phyloP scores from a whole-genome alignment of 2,888 invertebrate species.

The Thymelicus sylvestris region DNA sequence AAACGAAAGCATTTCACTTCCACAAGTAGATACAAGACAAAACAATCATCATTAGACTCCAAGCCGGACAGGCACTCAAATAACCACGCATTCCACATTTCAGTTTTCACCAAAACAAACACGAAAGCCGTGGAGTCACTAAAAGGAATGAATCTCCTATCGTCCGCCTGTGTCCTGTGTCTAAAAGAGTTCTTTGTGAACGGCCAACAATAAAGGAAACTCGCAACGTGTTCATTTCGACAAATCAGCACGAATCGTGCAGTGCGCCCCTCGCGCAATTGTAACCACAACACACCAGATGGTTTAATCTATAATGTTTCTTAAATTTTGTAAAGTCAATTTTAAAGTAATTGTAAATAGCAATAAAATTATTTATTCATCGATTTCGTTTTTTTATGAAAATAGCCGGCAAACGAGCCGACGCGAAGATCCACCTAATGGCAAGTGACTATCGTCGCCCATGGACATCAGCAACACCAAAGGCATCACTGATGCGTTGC shows the following conservation, averaged over 20 bases:
- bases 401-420: too few relatives aligned
- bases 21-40: neutral
- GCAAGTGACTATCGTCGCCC: too few relatives aligned
- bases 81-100: conserved; percentile 18
- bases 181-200: conserved; percentile 37
- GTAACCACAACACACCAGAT: neutral
- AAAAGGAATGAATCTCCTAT: conserved; percentile 36
- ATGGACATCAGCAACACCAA: too few relatives aligned
- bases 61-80: conserved; percentile 19
- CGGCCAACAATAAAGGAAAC: conserved; percentile 30
- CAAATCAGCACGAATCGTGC: conserved; percentile 32
- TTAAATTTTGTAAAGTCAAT: too few relatives aligned
- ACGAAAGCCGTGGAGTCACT: conserved; percentile 25
- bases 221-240: conserved; percentile 35
- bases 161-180: conserved; percentile 35
- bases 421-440: too few relatives aligned
- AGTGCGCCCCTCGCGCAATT: conserved; percentile 16
- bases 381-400: too few relatives aligned
- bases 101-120: conserved; percentile 32
- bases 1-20: neutral
- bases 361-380: too few relatives aligned
- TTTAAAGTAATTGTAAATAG: too few relatives aligned
- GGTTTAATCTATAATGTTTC: neutral
- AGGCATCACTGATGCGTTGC: too few relatives aligned
- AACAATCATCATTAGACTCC: conserved; percentile 25